These are phyloP conservation scores for Sinocyclocheilus rhinocerous DNA, from an alignment of 2,113 vertebrate species.

Conservation along the genomic window DNA sequence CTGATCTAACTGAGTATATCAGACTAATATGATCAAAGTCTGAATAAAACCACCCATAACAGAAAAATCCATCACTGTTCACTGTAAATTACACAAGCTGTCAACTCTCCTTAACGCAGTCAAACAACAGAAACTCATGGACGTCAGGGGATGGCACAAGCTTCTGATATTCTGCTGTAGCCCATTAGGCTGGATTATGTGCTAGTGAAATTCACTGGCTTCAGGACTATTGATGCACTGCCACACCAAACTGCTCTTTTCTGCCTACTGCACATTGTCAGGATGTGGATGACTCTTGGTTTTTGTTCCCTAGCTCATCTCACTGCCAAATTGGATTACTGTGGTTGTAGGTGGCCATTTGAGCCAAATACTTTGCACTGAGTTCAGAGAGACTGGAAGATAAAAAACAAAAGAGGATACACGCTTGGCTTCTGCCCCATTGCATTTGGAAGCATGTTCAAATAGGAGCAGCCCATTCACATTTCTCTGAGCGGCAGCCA, in stretches of 20 bases:
- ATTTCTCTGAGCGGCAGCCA: constrained; percentile 19
- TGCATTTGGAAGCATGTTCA: constrained; percentile 37
- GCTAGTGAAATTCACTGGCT: constrained; percentile 12
- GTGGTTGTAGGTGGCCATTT: constrained; percentile 20
- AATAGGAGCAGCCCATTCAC: constrained; percentile 7
- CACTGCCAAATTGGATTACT: constrained; percentile 27
- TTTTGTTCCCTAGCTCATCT: constrained; percentile 9
- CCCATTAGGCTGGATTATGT: constrained; percentile 21
- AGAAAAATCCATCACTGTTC: constrained; percentile 65
- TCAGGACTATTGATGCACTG: neutral
- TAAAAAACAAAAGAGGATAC: constrained; percentile 3
- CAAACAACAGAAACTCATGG: constrained; percentile 46
- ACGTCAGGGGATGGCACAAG: neutral
- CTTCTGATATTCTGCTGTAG: constrained; percentile 17
- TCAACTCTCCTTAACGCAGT: constrained; percentile 37
- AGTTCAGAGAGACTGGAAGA: neutral
- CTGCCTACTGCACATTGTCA: constrained; percentile 2
- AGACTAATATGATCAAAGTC: constrained; percentile 49
- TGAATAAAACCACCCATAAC: constrained; percentile 63
- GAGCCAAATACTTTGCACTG: constrained; percentile 3
- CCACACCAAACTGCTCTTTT: neutral
- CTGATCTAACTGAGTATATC: neutral
- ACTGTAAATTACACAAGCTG: constrained; percentile 69
- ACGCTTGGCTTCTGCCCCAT: constrained; percentile 19
- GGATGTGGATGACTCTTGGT: neutral